Evolutionary conservation across 2,888 invertebrate genomes (phyloP).

Genomic region (Odontothrips loti): DNA sequence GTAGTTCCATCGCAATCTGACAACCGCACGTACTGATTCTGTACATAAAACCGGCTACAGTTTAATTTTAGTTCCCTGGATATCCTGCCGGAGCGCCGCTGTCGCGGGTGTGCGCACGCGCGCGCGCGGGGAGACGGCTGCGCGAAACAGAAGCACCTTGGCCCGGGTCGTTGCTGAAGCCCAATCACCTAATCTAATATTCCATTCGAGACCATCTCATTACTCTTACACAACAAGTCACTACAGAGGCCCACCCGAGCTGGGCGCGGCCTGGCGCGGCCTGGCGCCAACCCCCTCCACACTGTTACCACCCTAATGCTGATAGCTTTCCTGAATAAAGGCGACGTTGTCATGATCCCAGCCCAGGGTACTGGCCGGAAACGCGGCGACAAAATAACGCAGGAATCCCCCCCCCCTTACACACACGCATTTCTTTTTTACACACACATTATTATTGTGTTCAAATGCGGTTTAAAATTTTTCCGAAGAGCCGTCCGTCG

Average conservation of each 20-base stretch:
- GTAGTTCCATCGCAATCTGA: too few species aligned
- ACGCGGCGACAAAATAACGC: neutral
- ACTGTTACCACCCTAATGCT: constrained; percentile 1
- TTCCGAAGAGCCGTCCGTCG: too few species aligned
- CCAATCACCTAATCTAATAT: constrained; percentile 11
- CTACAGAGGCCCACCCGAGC: neutral
- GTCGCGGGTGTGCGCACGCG: neutral
- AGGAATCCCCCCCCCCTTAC: too few species aligned
- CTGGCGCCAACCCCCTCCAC: neutral
- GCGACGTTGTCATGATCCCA: neutral
- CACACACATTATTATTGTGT: too few species aligned
- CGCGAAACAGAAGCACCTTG: constrained; percentile 3
- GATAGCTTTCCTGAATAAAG: neutral
- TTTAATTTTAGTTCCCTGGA: too few species aligned
- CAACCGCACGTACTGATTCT: too few species aligned
- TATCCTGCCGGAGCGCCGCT: too few species aligned
- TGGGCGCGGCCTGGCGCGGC: neutral
- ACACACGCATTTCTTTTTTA: neutral
- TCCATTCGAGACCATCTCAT: constrained; percentile 11
- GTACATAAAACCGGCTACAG: too few species aligned
- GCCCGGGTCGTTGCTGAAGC: neutral
- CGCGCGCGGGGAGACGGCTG: neutral
- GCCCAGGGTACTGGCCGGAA: neutral
- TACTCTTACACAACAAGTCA: constrained; percentile 11
- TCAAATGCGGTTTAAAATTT: too few species aligned